These are phyloP conservation scores for Ondatra zibethicus DNA, from an alignment of 2,113 vertebrate species.

Conservation along the genomic window DNA sequence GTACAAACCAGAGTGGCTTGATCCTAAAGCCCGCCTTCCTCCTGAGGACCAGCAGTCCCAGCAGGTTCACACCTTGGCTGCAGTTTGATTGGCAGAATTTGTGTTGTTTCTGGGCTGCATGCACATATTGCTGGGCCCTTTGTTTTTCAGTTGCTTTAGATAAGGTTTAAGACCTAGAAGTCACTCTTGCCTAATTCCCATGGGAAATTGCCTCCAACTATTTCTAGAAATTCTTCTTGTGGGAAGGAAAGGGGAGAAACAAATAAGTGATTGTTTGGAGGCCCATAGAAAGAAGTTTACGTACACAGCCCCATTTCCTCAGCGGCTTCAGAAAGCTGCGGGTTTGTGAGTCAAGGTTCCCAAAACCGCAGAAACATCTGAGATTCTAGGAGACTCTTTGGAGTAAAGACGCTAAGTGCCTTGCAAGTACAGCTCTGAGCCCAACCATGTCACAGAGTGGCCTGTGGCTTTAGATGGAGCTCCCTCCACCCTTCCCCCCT, in stretches of 20 bases:
- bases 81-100: background rate
- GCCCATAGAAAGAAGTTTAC: conserved; percentile 52
- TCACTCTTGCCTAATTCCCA: conserved; percentile 68
- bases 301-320: conserved; percentile 50
- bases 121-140: conserved; percentile 64
- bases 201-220: conserved; percentile 75
- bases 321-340: background rate
- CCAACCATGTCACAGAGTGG: background rate
- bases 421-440: background rate
- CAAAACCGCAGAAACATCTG: background rate
- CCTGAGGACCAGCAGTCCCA: too few relatives aligned
- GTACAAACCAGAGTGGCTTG: background rate
- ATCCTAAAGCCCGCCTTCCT: background rate
- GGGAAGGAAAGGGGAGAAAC: conserved; percentile 62
- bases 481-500: conserved; percentile 9
- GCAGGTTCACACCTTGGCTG: background rate
- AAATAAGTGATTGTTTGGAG: conserved; percentile 78
- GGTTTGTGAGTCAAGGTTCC: conserved; percentile 41
- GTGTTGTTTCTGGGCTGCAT: conserved; percentile 37
- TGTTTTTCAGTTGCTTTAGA: conserved; percentile 67
- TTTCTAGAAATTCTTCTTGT: conserved; percentile 80
- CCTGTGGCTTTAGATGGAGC: background rate
- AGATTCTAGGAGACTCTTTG: background rate
- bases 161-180: conserved; percentile 75
- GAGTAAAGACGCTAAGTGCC: conserved; percentile 29